Conservation (phyloP, 2,113 vertebrate species). For the Apodemus sylvaticus region DNA sequence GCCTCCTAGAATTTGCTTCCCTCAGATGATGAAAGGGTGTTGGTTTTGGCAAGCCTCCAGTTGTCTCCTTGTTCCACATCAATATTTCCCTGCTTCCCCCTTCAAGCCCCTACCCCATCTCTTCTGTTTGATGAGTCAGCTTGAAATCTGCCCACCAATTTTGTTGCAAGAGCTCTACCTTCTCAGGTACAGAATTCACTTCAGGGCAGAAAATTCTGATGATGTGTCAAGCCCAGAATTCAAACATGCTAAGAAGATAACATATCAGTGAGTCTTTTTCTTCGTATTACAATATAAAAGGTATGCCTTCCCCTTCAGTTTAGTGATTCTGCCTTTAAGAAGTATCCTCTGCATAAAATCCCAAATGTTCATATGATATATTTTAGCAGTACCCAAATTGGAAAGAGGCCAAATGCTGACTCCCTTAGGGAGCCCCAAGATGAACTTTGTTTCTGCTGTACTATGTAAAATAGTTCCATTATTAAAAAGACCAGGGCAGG, state of each 20-base stretch:
- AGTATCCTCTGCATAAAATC: neutral
- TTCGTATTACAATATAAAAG: slow-evolving; percentile 17
- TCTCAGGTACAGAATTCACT: neutral
- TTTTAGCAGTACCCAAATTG: neutral
- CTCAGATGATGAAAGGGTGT: slow-evolving; percentile 68
- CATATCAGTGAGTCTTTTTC: neutral
- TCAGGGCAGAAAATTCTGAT: neutral
- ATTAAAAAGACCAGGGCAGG: neutral
- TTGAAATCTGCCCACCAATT: neutral
- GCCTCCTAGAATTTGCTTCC: slow-evolving; percentile 74
- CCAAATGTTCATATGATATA: neutral
- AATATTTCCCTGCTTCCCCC: neutral
- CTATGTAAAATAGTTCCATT: neutral
- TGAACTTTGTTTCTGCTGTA: neutral
- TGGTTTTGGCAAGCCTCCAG: slow-evolving; percentile 61
- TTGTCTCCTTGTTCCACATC: slow-evolving; percentile 37
- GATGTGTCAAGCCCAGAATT: slow-evolving; percentile 17
- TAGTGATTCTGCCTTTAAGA: neutral
- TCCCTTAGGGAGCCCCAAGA: neutral
- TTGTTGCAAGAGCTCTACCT: neutral
- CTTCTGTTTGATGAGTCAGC: slow-evolving; percentile 40
- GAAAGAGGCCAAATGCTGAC: neutral
- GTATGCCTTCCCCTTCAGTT: neutral
- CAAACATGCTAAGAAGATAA: neutral
- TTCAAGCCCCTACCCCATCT: neutral